Evolutionary conservation across 2,797 vertebrate species (phyloP), one percentile per base, ranked within the genome.

Genomic region (Phrynocephalus forsythii): DNA sequence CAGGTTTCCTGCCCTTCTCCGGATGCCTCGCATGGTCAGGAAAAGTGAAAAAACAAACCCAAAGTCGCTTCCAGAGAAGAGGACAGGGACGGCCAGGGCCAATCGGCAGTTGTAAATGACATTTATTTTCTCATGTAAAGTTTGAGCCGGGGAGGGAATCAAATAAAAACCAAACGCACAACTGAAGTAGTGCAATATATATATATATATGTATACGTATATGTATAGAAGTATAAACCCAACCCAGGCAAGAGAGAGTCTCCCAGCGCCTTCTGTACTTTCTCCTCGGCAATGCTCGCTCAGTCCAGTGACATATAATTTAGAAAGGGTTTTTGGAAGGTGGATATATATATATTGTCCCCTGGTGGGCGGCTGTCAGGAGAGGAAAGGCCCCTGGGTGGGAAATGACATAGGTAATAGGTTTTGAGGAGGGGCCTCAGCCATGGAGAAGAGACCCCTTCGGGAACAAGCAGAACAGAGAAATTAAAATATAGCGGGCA

Each of bases 101-200:
- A 0, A 76, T 92, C 92, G 92, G 87, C 92, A 92, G 90, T 83
- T 76, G 86, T 92, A 95, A 95, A 94, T 91, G 90, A 94, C 28
- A 6, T 96, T 96, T 96, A 96, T 96, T 97, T 96, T 93, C 92
- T 94, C 94, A 94, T 50, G 91, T 94, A 93, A 93, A 92, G 93
- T 88, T 2, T 48, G 78, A 85, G 44, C 15, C 13, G 87, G 50
- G 44, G 9, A 78, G 78, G 85, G 3, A 69, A 52, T 28, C 15
- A n/a, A 24, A 68, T 56, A 71, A 71, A 79, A 60, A 28, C 30
- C 56, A 75, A 79, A 94, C 56, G 93, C 95, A 95, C 96, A 95
- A 95, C 92, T 94, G 83, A 66, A 91, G 94, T 91, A 96, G 92
- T 95, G 96, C 94, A 95, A 95, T 92, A 94, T 91, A 88, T 84